Base-by-base conservation (phyloP, 2,113 vertebrate species). In the Microcebus murinus region DNA sequence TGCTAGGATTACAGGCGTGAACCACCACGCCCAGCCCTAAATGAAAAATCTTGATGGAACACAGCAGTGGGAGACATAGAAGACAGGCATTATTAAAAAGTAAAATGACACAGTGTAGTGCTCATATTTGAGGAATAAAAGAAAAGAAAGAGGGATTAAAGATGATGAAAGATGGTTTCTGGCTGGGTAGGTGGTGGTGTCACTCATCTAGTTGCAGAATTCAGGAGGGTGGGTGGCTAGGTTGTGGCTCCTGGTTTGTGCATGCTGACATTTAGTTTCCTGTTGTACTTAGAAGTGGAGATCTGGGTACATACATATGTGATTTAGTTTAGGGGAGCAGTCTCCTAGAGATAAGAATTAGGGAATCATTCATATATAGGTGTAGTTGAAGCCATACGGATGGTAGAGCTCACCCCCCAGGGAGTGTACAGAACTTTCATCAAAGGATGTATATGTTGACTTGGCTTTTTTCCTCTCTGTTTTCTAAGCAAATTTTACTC, bases 401-500 rank as follows among this genome's bases (percentile, higher is more conserved):
- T 83, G 31, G 55, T 59, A 34, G 87, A 48, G 50, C 27, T 59
- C 10, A 21, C 45, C 8, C 7, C 80, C 73, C 0, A 2, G 70
- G 17, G 7, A 34, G 4, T 9, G 0, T n/a, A 12, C 17, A 31
- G 63, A 82, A 50, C 34, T 81, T 71, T n/a, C 25, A 20, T 68
- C 84, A 34, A 87, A 23, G 15, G 31, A 57, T 29, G 8, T 50
- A 8, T 63, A 48, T 10, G 6, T 63, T 39, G 39, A 25, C n/a
- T 73, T 1, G 63, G 59, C 63, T 65, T 61, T 23, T 48, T 67
- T 65, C 74, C 4, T 61, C 13, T 1, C 29, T 20, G 7, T 93
- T 88, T 88, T 88, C 45, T 80, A 97, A 95, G 92, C n/a, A 88
- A 73, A 74, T 57, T 74, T 90, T 79, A 34, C 14, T 94, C 59